phyloP scores from a whole-genome alignment of 2,113 vertebrate species.

The Ctenodactylus gundi region DNA sequence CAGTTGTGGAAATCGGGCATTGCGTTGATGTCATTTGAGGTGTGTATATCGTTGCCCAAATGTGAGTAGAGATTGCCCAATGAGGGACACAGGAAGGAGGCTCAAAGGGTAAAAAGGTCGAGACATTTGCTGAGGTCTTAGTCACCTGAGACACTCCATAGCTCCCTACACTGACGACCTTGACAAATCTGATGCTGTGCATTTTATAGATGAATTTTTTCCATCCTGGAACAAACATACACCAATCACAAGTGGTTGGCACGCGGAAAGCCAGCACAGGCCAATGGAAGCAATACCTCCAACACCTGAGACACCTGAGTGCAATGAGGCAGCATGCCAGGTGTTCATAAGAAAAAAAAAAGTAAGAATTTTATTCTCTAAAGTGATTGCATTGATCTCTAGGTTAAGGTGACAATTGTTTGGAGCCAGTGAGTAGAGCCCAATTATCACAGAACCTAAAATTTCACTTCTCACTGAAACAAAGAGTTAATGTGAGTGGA shows the following conservation, averaged over 20 bases:
- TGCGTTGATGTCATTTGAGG: neutral
- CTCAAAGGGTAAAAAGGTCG: neutral
- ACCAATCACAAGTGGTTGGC: neutral
- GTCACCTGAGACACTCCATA: neutral
- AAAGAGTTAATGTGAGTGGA: neutral
- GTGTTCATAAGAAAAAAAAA: constrained; percentile 65
- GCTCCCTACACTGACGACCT: neutral
- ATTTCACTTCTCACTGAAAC: neutral
- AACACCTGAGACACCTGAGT: constrained; percentile 15
- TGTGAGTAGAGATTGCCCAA: neutral
- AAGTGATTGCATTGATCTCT: constrained; percentile 60
- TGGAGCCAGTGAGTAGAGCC: constrained; percentile 44
- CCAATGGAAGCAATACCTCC: neutral
- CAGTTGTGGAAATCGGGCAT: neutral
- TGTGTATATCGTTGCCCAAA: neutral
- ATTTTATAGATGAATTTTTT: neutral
- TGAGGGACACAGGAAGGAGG: neutral
- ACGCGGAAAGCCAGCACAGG: neutral
- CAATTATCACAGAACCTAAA: constrained; percentile 17
- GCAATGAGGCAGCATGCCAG: neutral
- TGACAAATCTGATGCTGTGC: neutral
- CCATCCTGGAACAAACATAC: neutral
- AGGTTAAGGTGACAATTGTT: constrained; percentile 68
- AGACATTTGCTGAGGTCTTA: neutral
- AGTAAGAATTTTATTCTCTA: constrained; percentile 58